A percentile compares a stretch with the other conserved stretches of the same genome.
These are phyloP conservation scores for Pissodes strobi DNA, from an alignment of 1,140 invertebrate species.

Conservation along the genomic window DNA sequence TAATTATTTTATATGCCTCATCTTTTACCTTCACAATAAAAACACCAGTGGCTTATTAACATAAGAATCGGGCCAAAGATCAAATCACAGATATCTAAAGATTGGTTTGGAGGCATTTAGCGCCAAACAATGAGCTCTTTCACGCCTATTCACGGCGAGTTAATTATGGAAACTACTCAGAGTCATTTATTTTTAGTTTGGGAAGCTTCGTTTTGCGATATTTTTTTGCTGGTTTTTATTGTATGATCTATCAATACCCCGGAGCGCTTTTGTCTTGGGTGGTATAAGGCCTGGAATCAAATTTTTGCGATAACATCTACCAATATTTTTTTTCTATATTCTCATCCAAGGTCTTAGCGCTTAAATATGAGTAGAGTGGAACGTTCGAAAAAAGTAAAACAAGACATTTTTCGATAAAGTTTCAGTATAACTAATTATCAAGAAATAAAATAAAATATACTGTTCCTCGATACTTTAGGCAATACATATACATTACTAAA, in stretches of 20 bases:
- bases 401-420: too few species aligned
- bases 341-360: too few species aligned
- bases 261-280: slow-evolving; percentile 20
- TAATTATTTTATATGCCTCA: slow-evolving; percentile 38
- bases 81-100: slow-evolving; percentile 27
- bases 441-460: too few species aligned
- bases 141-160: slow-evolving; percentile 29
- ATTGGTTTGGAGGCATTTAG: slow-evolving; percentile 31
- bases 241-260: slow-evolving; percentile 15
- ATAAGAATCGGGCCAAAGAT: slow-evolving; percentile 38
- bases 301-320: too few species aligned
- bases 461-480: too few species aligned
- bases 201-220: slow-evolving; percentile 1
- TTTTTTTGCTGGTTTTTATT: slow-evolving; percentile 6
- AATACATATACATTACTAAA: too few species aligned
- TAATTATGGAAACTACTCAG: slow-evolving; percentile 17
- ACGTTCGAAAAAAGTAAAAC: too few species aligned
- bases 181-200: background rate
- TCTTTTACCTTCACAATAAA: slow-evolving; percentile 25
- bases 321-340: too few species aligned
- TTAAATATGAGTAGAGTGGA: too few species aligned
- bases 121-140: slow-evolving; percentile 35
- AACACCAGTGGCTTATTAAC: slow-evolving; percentile 38
- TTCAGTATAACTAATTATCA: too few species aligned
- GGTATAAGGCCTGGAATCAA: background rate